Evolutionary conservation across 1,140 invertebrate species (phyloP).

Genomic region (Drosophila murphyi): DNA sequence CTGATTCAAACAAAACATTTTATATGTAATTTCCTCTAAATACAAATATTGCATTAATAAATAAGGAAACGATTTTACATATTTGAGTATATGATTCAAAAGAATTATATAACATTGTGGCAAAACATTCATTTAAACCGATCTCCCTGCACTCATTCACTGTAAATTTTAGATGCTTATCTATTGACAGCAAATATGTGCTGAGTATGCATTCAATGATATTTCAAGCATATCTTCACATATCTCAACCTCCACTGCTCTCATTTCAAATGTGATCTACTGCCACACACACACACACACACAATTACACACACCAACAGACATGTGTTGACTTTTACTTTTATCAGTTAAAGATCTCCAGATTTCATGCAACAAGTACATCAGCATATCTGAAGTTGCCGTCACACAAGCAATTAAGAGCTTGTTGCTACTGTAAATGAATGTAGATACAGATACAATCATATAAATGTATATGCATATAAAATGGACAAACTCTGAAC

Average conservation of each 20-base stretch:
- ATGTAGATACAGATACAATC: slow-evolving; percentile 22
- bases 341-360: slow-evolving; percentile 38
- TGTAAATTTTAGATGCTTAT: slow-evolving; percentile 17
- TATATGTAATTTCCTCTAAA: no score
- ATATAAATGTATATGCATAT: slow-evolving; percentile 7
- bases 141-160: neutral
- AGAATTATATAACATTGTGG: neutral
- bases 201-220: slow-evolving; percentile 40
- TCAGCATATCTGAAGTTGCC: slow-evolving; percentile 27
- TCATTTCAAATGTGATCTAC: slow-evolving; percentile 44
- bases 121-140: neutral
- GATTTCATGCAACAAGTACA: slow-evolving; percentile 37
- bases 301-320: slow-evolving; percentile 1
- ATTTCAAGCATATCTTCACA: slow-evolving; percentile 38
- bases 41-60: no score
- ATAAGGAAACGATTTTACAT: no score
- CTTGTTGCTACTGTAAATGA: slow-evolving; percentile 48
- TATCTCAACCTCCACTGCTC: slow-evolving; percentile 27
- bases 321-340: slow-evolving; percentile 46
- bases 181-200: slow-evolving; percentile 28
- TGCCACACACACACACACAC: slow-evolving; percentile 22
- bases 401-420: slow-evolving; percentile 47
- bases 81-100: neutral
- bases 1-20: no score
- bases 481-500: slow-evolving; percentile 6